These are phyloP conservation scores for Kryptopterus vitreolus DNA, from an alignment of 2,797 vertebrate species.

Conservation along the genomic window DNA sequence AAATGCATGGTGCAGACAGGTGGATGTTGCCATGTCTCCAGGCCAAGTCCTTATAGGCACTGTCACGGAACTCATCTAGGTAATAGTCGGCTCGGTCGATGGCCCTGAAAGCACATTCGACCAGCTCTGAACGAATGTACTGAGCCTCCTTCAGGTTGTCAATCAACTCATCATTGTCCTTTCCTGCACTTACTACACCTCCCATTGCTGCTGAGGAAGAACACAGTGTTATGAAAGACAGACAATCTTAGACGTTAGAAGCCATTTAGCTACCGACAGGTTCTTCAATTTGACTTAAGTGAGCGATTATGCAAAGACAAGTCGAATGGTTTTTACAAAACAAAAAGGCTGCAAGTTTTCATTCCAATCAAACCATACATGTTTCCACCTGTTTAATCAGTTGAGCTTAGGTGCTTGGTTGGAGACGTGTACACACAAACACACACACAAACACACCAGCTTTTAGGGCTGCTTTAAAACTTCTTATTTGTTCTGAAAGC, in stretches of 20 bases:
- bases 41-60: constrained; percentile 83
- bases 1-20: constrained; percentile 86
- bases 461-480: too few relatives aligned
- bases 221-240: not conserved
- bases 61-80: constrained; percentile 84
- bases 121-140: constrained; percentile 81
- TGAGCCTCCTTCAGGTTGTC: constrained; percentile 86
- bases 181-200: constrained; percentile 84
- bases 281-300: not conserved
- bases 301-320: not conserved
- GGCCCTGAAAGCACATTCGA: constrained; percentile 83
- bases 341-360: not conserved
- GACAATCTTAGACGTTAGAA: not conserved
- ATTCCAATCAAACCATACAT: not conserved
- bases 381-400: not conserved
- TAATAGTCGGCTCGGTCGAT: constrained; percentile 85
- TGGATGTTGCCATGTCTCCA: constrained; percentile 89
- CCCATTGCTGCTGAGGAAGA: constrained; percentile 71
- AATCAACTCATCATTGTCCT: constrained; percentile 85
- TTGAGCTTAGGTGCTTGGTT: not conserved
- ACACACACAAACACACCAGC: not conserved
- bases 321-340: not conserved
- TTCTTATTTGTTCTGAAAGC: too few relatives aligned
- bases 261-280: not conserved
- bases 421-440: not conserved